Base-by-base conservation (phyloP, 2,888 invertebrate genomes). In the Pristionchus exspectatus region DNA sequence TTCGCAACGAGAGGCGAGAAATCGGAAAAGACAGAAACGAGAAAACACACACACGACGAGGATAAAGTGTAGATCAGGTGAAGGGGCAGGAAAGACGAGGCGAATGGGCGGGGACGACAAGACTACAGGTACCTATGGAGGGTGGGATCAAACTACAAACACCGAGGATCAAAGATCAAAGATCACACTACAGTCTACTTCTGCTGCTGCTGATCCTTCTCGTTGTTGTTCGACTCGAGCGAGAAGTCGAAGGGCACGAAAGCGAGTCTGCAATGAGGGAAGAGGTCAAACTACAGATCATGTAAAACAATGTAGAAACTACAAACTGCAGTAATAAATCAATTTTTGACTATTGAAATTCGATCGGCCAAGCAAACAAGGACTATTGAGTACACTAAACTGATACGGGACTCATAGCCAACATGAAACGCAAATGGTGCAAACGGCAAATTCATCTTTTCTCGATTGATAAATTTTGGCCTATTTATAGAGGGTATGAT, bases 201-300 rank as follows among this genome's bases (percentile, higher is more conserved):
- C 87, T 88, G 69, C 44, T 86, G 56, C 33, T 38, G 38, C 5
- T 88, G 30, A 77, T 89, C 87, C 74, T 86, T 81, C 50, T 90
- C 90, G 89, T 93, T 92, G 92, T 92, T 93, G 89, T 93, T 92
- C 14, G 91, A 89, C 87, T 93, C 93, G 89, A 91, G 38, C 16
- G 92, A 91, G 88, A 93, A 91, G 89, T 92, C 91, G 91, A 93
- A 93, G 92, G 92, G 92, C 69, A 92, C 90, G 90, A 93, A 93
- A 88, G 90, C 90, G 85, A 92, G 91, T 38, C 92, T 92, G 89
- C 27, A 91, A 89, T 59, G 66, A 74, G 10, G n/a, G 44, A 2
- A 50, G 56, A 54, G 74, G 59, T 85, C 84, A 85, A 59, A 85
- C 66, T 63, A 74, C 18, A 89, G 9, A 14, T 24, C 56, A 50